A percentile compares a stretch with the other conserved stretches of the same genome.
Conservation (phyloP, 2,113 vertebrate species). For the Corythoichthys haematopterus region DNA sequence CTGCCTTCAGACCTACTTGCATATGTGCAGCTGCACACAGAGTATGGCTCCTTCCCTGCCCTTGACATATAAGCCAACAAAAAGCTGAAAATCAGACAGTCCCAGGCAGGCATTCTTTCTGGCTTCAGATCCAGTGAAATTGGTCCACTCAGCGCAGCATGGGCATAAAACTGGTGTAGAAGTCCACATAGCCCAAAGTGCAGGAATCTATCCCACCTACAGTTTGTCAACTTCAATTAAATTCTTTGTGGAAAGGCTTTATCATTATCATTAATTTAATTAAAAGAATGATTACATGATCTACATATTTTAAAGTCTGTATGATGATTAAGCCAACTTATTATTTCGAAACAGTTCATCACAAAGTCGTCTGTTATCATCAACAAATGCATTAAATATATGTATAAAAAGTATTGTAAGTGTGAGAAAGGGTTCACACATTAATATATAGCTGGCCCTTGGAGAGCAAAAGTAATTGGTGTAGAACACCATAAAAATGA, state of each 20-base stretch:
- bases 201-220: constrained; percentile 24
- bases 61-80: constrained; percentile 7
- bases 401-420: too few relatives aligned
- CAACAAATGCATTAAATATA: too few relatives aligned
- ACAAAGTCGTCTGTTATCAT: background rate
- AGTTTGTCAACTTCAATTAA: constrained; percentile 15
- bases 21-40: background rate
- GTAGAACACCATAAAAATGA: too few relatives aligned
- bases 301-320: background rate
- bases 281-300: background rate
- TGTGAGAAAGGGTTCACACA: too few relatives aligned
- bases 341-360: background rate
- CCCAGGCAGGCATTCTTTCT: constrained; percentile 6
- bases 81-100: constrained; percentile 17
- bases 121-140: constrained; percentile 44
- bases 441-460: too few relatives aligned
- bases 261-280: background rate
- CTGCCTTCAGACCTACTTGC: background rate
- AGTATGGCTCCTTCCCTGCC: constrained; percentile 5
- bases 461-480: too few relatives aligned
- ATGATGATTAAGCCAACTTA: background rate
- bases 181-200: constrained; percentile 35
- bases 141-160: constrained; percentile 5
- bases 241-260: background rate
- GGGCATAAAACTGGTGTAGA: constrained; percentile 37